Percentiles rank a stretch among this genome's conserved stretches.
Evolutionary conservation across 1,140 invertebrate genomes (phyloP).

Genomic region (Glossosoma conforme): DNA sequence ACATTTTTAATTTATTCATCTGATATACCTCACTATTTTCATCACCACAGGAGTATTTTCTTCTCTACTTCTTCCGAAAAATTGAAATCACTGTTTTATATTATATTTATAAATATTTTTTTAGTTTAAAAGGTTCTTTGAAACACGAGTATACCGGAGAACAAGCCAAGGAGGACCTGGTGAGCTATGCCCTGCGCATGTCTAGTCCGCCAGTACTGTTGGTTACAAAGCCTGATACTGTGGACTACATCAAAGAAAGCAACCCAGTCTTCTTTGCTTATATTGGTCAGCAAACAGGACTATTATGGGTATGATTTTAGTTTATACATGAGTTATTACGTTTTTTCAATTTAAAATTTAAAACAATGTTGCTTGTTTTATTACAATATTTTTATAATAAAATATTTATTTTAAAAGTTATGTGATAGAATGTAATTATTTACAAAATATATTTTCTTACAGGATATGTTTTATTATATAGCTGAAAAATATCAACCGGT

Average conservation of each 20-base stretch:
- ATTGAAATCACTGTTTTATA: too few species aligned
- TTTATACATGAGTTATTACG: too few species aligned
- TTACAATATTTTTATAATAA: too few species aligned
- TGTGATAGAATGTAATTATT: too few species aligned
- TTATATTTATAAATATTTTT: conserved; percentile 15
- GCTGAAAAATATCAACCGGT: conserved; percentile 75
- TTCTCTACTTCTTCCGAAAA: too few species aligned
- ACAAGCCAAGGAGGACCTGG: conserved; percentile 83
- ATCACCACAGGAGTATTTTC: too few species aligned
- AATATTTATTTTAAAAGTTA: too few species aligned
- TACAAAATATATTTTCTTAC: conserved; percentile 32
- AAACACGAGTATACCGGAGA: conserved; percentile 84
- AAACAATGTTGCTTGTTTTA: too few species aligned
- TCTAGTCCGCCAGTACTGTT: conserved; percentile 80
- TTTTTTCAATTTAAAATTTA: too few species aligned
- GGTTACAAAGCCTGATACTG: conserved; percentile 70
- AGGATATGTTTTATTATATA: conserved; percentile 70
- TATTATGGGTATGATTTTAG: conserved; percentile 63
- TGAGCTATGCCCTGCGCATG: conserved; percentile 89
- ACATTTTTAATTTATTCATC: too few species aligned
- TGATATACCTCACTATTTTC: too few species aligned
- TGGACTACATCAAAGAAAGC: conserved; percentile 67
- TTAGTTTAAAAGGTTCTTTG: conserved; percentile 80
- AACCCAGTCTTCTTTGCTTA: conserved; percentile 85
- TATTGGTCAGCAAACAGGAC: conserved; percentile 69